phyloP scores from a whole-genome alignment of 1,140 invertebrate genomes.

The Drosophila sproati region DNA sequence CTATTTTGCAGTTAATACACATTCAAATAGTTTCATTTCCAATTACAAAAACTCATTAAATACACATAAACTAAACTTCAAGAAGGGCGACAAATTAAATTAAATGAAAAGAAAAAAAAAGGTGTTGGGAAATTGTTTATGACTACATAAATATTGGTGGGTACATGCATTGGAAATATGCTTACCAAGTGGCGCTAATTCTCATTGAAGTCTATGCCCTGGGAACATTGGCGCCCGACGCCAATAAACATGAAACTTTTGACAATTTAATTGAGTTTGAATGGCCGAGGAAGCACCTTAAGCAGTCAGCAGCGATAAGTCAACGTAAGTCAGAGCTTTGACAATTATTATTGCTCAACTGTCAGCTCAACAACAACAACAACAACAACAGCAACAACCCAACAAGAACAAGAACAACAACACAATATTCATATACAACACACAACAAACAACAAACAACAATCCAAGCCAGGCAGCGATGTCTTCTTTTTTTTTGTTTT shows the following conservation, averaged over 20 bases:
- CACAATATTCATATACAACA: conserved; percentile 29
- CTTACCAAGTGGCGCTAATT: conserved; percentile 56
- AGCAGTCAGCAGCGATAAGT: conserved; percentile 57
- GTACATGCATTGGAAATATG: conserved; percentile 52
- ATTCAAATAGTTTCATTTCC: conserved; percentile 37
- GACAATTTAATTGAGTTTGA: conserved; percentile 66
- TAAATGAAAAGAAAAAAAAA: background rate
- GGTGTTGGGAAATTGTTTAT: conserved; percentile 48
- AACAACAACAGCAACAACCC: conserved; percentile 36
- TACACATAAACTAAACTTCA: conserved; percentile 24
- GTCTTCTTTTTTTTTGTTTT: background rate
- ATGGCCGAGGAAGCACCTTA: conserved; percentile 50
- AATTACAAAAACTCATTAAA: conserved; percentile 40
- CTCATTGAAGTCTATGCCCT: conserved; percentile 58
- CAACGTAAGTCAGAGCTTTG: conserved; percentile 72
- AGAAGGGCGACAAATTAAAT: background rate
- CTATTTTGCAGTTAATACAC: background rate
- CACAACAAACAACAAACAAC: conserved; percentile 15
- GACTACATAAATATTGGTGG: conserved; percentile 55
- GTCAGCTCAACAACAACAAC: conserved; percentile 49
- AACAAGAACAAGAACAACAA: conserved; percentile 9
- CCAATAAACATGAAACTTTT: conserved; percentile 46
- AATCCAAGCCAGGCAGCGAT: conserved; percentile 15
- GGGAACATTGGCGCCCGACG: conserved; percentile 32
- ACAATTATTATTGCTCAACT: conserved; percentile 79